Evolutionary conservation across 2,888 invertebrate species (phyloP), one percentile per base, ranked within the genome.

Genomic region (Quadroppia sp.): DNA sequence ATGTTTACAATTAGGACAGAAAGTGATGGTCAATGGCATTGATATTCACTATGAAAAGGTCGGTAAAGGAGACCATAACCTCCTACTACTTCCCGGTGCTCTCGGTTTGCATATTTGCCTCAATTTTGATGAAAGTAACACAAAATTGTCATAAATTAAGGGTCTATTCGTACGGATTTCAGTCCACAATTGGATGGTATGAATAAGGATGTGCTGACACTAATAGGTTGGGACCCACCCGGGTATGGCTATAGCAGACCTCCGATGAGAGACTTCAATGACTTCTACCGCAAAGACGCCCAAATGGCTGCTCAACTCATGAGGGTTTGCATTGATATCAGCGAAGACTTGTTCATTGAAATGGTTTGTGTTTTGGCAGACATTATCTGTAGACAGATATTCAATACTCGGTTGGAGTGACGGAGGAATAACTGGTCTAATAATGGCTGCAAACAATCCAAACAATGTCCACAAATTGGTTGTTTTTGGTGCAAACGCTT

Each of bases 401-500:
- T 92, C 92, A 0, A 79, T 93, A 13, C 80, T 94, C 74, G 94
- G 94, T 0, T 94, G 94, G 92, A 92, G 92, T 82, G 92, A 92
- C 83, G 94, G 94, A 32, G 94, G 91, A 1, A 89, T 88, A 59
- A 87, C 90, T 0, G 88, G 88, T 20, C 82, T 94, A 77, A 88
- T 94, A 40, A 80, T 91, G n/a, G 89, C 92, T 4, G 89, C 89
- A 1, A 87, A 86, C 75, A 86, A 89, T 82, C 87, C 89, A 0
- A 83, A 87, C 0, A 82, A 82, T 13, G 85, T 94, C 0, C 84
- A 87, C 15, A 92, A 90, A 80, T 82, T 93, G 74, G 87, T 93
- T 0, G 85, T 91, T 15, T 89, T 90, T 88, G 93, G 91, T 0
- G 85, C 88, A 0, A 91, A 90, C 80, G 86, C 92, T 0, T 92